A percentile compares a stretch with the other conserved stretches of the same genome.
Evolutionary conservation across 64 coral and sea anemone species (phyloP).

Genomic region (Stichodactyla mertensii): DNA sequence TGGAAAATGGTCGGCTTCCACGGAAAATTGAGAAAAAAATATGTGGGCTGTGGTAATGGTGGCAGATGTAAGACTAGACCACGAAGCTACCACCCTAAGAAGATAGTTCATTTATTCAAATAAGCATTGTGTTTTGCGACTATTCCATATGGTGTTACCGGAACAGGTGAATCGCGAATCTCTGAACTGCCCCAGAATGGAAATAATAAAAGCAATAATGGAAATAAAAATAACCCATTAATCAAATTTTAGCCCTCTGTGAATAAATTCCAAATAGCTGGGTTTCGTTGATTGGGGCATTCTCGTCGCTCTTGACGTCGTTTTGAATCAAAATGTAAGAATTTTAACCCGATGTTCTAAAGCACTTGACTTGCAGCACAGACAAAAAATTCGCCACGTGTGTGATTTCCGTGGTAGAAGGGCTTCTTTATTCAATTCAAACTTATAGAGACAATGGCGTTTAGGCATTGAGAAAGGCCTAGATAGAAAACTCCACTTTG

Average conservation of each 20-base stretch:
- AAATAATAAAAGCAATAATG: background rate
- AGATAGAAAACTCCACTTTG: constrained; percentile 13
- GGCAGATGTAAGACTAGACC: background rate
- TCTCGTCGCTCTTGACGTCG: background rate
- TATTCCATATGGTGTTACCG: background rate
- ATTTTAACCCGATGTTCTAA: background rate
- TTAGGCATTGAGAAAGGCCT: background rate
- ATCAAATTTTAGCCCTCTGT: background rate
- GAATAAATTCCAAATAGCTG: too few species aligned
- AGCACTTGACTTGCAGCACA: background rate
- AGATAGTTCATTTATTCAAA: background rate
- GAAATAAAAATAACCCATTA: background rate
- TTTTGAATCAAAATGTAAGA: background rate
- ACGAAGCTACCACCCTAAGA: background rate
- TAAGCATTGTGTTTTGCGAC: constrained; percentile 7
- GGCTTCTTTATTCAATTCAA: constrained; percentile 10
- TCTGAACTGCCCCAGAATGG: background rate
- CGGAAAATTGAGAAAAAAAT: background rate
- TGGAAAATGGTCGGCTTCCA: background rate
- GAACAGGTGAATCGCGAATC: background rate
- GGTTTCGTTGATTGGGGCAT: background rate
- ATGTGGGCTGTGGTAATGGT: background rate
- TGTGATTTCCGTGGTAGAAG: background rate
- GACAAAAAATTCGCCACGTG: constrained; percentile 15
- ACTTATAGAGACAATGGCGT: background rate